phyloP scores from a whole-genome alignment of 2,888 invertebrate species.

The Prenolepis imparis region DNA sequence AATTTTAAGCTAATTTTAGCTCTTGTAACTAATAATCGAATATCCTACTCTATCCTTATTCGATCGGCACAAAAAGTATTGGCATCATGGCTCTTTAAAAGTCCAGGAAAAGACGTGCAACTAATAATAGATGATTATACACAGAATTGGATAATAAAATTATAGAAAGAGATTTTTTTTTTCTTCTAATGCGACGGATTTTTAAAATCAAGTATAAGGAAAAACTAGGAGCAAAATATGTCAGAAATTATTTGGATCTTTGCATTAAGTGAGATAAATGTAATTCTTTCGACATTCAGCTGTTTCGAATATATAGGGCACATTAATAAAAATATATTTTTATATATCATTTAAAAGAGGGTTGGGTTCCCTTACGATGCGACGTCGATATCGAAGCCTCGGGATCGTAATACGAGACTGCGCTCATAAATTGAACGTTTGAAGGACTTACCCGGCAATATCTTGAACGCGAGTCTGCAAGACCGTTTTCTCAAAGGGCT shows the following conservation, averaged over 20 bases:
- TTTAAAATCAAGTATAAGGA: background rate
- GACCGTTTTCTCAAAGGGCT: slow-evolving; percentile 85
- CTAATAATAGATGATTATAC: background rate
- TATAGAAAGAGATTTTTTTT: background rate
- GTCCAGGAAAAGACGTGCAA: background rate
- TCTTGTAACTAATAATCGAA: slow-evolving; percentile 48
- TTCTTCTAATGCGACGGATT: background rate
- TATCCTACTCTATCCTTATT: background rate
- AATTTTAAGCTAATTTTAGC: slow-evolving; percentile 45
- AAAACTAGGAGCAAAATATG: slow-evolving; percentile 3
- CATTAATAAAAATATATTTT: slow-evolving; percentile 40
- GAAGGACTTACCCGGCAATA: slow-evolving; percentile 87
- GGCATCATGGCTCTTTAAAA: background rate
- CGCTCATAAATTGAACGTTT: slow-evolving; percentile 20
- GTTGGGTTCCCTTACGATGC: background rate
- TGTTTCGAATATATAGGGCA: background rate
- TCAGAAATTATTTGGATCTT: background rate
- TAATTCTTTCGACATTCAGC: background rate
- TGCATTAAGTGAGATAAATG: background rate
- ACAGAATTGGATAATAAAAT: background rate
- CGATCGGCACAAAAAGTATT: background rate
- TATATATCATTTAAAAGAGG: slow-evolving; percentile 38
- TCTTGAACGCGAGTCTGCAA: slow-evolving; percentile 87
- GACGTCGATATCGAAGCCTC: slow-evolving; percentile 47
- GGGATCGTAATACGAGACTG: slow-evolving; percentile 50